Evolutionary conservation across 64 coral and sea anemone species (phyloP).

Genomic region (Trachythela sp.): DNA sequence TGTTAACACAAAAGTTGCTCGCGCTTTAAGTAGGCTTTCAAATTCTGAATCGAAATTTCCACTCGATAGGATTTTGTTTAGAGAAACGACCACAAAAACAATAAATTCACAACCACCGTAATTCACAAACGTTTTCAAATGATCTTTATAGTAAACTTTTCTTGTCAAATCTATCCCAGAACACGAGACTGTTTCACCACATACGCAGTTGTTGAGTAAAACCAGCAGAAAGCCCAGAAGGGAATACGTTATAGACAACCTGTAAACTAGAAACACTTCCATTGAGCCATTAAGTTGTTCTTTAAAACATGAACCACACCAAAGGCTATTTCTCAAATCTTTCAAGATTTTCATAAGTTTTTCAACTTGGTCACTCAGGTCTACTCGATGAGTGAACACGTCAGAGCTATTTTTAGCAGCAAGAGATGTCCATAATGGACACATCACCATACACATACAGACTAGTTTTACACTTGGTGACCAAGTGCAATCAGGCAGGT

Average conservation of each 20-base stretch:
- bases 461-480: background rate
- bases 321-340: background rate
- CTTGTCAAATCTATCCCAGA: background rate
- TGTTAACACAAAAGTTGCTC: background rate
- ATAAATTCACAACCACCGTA: background rate
- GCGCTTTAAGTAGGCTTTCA: background rate
- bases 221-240: background rate
- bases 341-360: background rate
- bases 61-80: background rate
- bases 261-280: background rate
- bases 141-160: background rate
- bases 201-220: background rate
- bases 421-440: background rate
- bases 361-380: background rate
- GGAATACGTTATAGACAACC: background rate
- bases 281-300: background rate
- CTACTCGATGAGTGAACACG: background rate
- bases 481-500: background rate
- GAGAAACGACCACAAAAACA: background rate
- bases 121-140: background rate
- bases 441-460: background rate
- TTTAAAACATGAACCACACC: background rate
- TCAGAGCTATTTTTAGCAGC: background rate
- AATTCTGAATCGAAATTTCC: background rate
- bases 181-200: background rate